phyloP scores from a whole-genome alignment of 2,888 invertebrate genomes.

The Augochlorella aurata region DNA sequence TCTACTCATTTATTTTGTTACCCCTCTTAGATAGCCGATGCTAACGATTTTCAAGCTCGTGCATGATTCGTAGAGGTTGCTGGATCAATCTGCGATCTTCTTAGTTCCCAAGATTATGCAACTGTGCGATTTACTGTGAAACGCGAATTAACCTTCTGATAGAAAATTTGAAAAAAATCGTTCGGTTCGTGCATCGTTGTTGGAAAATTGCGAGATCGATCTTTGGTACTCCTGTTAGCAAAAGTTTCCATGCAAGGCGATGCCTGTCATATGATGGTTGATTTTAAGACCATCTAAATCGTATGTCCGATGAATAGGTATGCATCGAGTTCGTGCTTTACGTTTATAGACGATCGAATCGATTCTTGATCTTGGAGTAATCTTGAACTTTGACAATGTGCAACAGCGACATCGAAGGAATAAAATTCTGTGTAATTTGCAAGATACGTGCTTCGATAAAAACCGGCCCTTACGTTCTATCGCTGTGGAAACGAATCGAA shows the following conservation, averaged over 20 bases:
- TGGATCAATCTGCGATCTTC: background rate
- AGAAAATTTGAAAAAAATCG: background rate
- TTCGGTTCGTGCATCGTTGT: background rate
- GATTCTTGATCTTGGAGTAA: background rate
- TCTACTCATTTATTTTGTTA: too few relatives aligned
- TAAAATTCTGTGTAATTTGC: background rate
- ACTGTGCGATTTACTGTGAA: background rate
- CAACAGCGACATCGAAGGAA: background rate
- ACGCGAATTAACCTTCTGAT: background rate
- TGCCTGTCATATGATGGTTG: too few relatives aligned
- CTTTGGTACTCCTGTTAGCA: background rate
- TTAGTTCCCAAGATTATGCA: background rate
- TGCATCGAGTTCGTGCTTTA: background rate
- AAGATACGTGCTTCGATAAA: background rate
- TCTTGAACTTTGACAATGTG: too few relatives aligned
- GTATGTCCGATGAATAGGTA: background rate
- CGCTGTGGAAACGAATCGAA: background rate
- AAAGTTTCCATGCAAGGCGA: background rate
- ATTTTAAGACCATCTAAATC: background rate
- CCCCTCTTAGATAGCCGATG: background rate
- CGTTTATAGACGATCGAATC: background rate
- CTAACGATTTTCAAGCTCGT: background rate
- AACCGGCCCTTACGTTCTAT: too few relatives aligned
- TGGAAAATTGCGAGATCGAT: background rate
- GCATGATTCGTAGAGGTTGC: background rate